Evolutionary conservation across 2,888 invertebrate species (phyloP).

Genomic region (Galeopsomyia nigrocyanea): DNA sequence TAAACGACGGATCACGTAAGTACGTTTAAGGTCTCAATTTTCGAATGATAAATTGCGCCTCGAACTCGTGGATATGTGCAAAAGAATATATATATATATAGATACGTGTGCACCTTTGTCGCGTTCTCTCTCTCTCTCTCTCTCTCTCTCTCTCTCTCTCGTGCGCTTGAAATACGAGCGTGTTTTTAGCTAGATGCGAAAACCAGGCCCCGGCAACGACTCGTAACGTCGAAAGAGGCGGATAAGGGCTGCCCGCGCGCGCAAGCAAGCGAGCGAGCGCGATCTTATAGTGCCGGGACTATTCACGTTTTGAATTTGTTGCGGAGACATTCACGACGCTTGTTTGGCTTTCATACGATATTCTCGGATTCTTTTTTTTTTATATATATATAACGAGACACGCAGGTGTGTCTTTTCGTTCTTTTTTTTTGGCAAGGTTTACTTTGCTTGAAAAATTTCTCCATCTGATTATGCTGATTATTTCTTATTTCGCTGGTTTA

Average conservation of each 20-base stretch:
- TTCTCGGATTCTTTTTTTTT: too few relatives aligned
- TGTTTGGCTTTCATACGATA: too few relatives aligned
- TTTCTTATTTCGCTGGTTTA: too few relatives aligned
- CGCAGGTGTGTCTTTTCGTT: too few relatives aligned
- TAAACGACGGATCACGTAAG: too few relatives aligned
- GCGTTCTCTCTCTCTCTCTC: constrained; percentile 27
- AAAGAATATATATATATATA: constrained; percentile 25
- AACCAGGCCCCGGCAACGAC: constrained; percentile 12
- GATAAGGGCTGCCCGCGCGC: background rate
- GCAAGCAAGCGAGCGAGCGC: too few relatives aligned
- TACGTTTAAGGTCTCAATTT: constrained; percentile 41
- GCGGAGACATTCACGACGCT: too few relatives aligned
- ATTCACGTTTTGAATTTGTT: too few relatives aligned
- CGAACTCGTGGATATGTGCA: background rate
- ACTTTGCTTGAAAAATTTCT: too few relatives aligned
- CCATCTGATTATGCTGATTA: too few relatives aligned
- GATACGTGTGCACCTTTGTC: constrained; percentile 23
- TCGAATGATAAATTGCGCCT: constrained; percentile 42
- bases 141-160: constrained; percentile 1
- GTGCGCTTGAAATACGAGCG: constrained; percentile 40
- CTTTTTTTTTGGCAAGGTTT: too few relatives aligned
- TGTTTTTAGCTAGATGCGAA: constrained; percentile 3
- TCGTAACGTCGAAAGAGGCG: constrained; percentile 5
- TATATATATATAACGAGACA: too few relatives aligned
- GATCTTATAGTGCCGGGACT: background rate